Evolutionary conservation across 2,797 vertebrate species (phyloP).

Genomic region (Sarcophilus harrisii): DNA sequence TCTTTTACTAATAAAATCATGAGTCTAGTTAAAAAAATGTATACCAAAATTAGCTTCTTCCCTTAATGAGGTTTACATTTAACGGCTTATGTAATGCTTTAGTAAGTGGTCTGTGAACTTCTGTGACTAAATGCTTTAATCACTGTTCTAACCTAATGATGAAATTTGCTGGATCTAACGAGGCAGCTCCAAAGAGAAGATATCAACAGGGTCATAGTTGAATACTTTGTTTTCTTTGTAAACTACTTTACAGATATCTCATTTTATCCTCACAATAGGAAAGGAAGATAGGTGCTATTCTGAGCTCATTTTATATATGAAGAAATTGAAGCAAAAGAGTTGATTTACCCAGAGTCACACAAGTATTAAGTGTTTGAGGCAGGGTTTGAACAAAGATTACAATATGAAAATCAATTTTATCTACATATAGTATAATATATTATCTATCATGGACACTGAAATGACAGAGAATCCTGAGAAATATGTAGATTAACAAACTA

Average conservation of each 20-base stretch:
- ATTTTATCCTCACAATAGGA: neutral
- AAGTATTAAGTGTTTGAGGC: neutral
- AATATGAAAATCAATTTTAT: slow-evolving; percentile 6
- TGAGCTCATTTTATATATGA: neutral
- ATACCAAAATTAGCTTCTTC: neutral
- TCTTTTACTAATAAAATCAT: neutral
- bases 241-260: neutral
- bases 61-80: neutral
- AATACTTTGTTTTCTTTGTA: neutral
- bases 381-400: neutral
- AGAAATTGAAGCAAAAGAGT: neutral
- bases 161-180: neutral
- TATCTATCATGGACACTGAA: neutral
- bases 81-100: neutral
- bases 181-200: neutral
- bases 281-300: neutral
- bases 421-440: neutral
- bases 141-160: neutral
- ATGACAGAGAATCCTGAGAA: neutral
- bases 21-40: neutral
- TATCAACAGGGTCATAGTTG: neutral
- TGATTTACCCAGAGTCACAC: neutral
- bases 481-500: neutral
- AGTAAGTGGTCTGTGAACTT: neutral
- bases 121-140: neutral